Evolutionary conservation across 2,797 vertebrate species (phyloP), one percentile per base, ranked within the genome.

Genomic region (Parauchenoglanis punctatus): DNA sequence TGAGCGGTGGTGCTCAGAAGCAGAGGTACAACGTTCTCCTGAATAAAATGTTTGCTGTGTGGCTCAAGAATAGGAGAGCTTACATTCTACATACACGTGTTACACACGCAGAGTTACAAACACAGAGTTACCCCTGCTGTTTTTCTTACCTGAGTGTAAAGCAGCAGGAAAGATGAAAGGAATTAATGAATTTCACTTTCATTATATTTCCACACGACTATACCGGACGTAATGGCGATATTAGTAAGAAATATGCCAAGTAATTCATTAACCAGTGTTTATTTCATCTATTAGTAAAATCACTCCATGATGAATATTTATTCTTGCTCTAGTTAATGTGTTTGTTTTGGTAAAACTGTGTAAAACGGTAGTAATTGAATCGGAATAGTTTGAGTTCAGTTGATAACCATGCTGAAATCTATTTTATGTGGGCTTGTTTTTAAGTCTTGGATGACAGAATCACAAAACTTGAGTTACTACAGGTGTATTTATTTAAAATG

Each of bases 1-100:
- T 56, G 82, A 85, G 75, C 31, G 52, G 46, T 28, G 59, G 76
- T 61, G 80, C 87, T 83, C 73, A 1, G 28, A 83, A 83, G 85
- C 85, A 89, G 87, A 87, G 87, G 90, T 75, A 81, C 78, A 46
- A 49, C 31, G 46, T 85, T 81, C 81, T 85, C 61, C 52, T 73
- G 82, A 88, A 87, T 86, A 75, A 86, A 83, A 52, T 89, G 76
- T 86, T 72, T 56, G 87, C 54, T 83, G 31, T 75, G 65, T 54
- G 40, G 12, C 84, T 88, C 15, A 85, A 86, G 81, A 65, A 78
- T 54, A 78, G 73, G 46, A 61, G 28, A 25, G 20, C 35, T 52
- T 61, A 40, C 58, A 23, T 49, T 49, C 10, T 49, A 7, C 49
- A 63, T 6, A 82, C 12, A 61, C 46, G 40, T 40, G 40, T 40